These are phyloP conservation scores for Serinus canaria DNA, from an alignment of 2,113 vertebrate species.

Conservation along the genomic window DNA sequence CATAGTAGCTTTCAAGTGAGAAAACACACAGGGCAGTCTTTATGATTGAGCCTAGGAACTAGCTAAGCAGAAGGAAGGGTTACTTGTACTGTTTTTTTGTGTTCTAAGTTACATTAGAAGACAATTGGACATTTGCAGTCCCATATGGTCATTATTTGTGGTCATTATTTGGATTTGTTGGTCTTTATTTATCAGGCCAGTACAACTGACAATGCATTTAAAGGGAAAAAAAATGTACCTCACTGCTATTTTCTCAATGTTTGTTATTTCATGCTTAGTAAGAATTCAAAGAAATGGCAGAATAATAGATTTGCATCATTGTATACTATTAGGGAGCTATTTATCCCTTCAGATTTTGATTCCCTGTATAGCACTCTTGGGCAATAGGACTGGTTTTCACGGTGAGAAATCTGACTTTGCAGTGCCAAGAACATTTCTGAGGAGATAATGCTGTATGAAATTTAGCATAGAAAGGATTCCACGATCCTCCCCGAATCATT, in stretches of 20 bases:
- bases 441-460: background rate
- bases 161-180: background rate
- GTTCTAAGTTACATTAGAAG: background rate
- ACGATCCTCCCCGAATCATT: background rate
- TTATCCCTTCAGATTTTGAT: background rate
- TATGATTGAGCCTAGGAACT: background rate
- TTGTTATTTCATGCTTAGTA: constrained; percentile 1
- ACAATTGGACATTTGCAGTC: background rate
- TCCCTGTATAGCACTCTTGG: background rate
- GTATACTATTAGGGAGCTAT: background rate
- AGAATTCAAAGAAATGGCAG: background rate
- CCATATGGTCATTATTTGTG: background rate
- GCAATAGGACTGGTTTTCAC: background rate
- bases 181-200: background rate
- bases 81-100: background rate
- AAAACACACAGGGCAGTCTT: background rate
- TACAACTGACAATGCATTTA: background rate
- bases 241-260: background rate
- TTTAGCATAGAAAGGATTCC: constrained; percentile 15
- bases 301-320: background rate
- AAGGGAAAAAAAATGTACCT: background rate
- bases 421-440: background rate
- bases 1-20: background rate
- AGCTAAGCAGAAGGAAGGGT: background rate
- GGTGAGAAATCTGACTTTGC: background rate